Conservation (phyloP, 1,140 invertebrate genomes). For the Scaptomyza graminum region DNA sequence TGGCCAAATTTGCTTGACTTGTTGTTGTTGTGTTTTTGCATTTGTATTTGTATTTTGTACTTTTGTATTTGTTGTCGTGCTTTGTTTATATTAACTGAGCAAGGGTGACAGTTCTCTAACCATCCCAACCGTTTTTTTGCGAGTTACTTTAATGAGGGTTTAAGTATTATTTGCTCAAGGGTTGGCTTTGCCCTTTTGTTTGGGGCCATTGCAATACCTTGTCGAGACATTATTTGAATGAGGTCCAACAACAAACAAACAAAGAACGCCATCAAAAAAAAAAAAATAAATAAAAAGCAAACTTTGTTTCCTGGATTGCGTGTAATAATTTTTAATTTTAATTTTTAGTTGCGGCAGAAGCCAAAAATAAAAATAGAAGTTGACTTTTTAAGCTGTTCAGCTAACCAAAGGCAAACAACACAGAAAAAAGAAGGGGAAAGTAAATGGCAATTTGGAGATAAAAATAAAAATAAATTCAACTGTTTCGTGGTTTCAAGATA, state of each 20-base stretch:
- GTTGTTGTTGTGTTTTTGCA: constrained; percentile 65
- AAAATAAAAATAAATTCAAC: constrained; percentile 22
- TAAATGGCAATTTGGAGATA: constrained; percentile 30
- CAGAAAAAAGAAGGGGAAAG: background rate
- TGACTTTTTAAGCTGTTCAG: constrained; percentile 49
- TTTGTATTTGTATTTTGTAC: constrained; percentile 46
- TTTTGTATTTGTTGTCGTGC: constrained; percentile 46
- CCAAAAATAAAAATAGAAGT: constrained; percentile 40
- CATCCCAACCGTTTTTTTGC: constrained; percentile 17
- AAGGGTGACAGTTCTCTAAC: constrained; percentile 66
- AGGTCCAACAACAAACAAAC: background rate
- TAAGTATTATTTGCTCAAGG: constrained; percentile 80
- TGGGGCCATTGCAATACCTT: constrained; percentile 53
- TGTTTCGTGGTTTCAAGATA: constrained; percentile 36
- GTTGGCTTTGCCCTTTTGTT: constrained; percentile 75
- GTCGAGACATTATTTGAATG: constrained; percentile 53
- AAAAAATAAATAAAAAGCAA: constrained; percentile 37
- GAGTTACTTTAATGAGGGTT: constrained; percentile 78
- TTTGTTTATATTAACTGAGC: constrained; percentile 80
- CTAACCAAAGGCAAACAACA: background rate
- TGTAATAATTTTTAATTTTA: constrained; percentile 80
- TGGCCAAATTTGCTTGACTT: constrained; percentile 80
- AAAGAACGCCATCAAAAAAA: background rate
- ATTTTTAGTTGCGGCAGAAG: constrained; percentile 70
- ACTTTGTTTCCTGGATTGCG: constrained; percentile 49